These are phyloP conservation scores for Drosophila ficusphila DNA, from an alignment of 1,140 invertebrate genomes.

Conservation along the genomic window DNA sequence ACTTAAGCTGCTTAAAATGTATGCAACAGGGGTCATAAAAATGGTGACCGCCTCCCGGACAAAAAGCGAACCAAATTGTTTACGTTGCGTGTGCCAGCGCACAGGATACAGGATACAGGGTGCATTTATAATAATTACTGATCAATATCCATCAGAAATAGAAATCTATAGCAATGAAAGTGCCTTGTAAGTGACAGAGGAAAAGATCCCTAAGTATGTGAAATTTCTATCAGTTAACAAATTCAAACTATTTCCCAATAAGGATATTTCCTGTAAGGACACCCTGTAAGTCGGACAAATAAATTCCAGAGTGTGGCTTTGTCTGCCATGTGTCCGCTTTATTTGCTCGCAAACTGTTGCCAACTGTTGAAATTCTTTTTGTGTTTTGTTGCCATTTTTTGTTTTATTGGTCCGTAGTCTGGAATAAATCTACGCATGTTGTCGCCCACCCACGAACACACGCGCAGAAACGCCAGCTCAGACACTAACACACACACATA, in stretches of 20 bases:
- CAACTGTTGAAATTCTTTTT: slow-evolving; percentile 4
- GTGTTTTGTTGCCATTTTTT: slow-evolving; percentile 1
- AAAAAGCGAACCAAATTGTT: slow-evolving; percentile 8
- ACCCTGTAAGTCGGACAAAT: slow-evolving; percentile 12
- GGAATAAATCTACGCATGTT: slow-evolving; percentile 53
- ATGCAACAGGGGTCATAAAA: slow-evolving; percentile 34
- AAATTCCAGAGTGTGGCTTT: slow-evolving; percentile 11
- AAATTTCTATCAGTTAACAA: too few relatives aligned
- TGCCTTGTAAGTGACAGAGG: too few relatives aligned
- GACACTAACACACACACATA: not conserved
- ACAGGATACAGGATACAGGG: not conserved
- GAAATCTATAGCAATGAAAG: too few relatives aligned
- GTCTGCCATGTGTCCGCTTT: slow-evolving; percentile 7
- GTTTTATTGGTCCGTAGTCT: slow-evolving; percentile 3
- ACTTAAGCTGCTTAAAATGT: slow-evolving; percentile 63
- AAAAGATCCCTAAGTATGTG: too few relatives aligned
- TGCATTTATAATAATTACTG: not conserved
- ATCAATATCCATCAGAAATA: too few relatives aligned
- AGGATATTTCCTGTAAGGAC: not conserved
- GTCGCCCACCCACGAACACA: not conserved
- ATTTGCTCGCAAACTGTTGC: slow-evolving; percentile 22
- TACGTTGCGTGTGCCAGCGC: not conserved
- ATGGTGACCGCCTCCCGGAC: not conserved
- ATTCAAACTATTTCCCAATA: not conserved
- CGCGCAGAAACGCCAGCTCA: not conserved